Conservation (phyloP, 2,888 invertebrate genomes). For the Phymatocera aterrima region DNA sequence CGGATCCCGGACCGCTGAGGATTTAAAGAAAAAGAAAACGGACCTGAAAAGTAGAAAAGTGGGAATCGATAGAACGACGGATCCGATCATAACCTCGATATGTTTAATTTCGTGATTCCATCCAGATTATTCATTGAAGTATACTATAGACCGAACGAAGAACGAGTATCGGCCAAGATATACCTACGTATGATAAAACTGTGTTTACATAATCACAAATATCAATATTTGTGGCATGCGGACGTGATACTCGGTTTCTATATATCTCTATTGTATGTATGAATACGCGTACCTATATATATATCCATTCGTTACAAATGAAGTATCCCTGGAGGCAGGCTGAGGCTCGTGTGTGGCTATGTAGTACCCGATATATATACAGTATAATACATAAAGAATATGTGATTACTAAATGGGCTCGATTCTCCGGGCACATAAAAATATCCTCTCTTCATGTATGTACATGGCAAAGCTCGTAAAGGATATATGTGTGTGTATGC, state of each 20-base stretch:
- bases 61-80: no score
- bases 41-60: no score
- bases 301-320: conserved; percentile 5
- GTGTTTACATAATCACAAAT: conserved; percentile 14
- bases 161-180: neutral
- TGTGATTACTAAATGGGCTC: neutral
- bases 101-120: conserved; percentile 1
- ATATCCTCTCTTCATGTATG: no score
- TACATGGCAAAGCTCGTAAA: neutral
- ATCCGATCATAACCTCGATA: neutral
- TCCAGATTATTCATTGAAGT: neutral
- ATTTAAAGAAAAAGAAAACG: no score
- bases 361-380: neutral
- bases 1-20: no score
- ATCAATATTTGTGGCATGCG: conserved; percentile 22
- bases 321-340: neutral
- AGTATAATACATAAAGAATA: neutral
- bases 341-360: neutral
- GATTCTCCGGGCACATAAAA: conserved; percentile 1
- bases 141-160: neutral
- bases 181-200: conserved; percentile 22
- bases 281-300: neutral
- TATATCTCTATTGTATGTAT: neutral
- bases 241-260: neutral
- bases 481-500: no score